phyloP scores from a whole-genome alignment of 2,797 vertebrate species.

The Mareca strepera region DNA sequence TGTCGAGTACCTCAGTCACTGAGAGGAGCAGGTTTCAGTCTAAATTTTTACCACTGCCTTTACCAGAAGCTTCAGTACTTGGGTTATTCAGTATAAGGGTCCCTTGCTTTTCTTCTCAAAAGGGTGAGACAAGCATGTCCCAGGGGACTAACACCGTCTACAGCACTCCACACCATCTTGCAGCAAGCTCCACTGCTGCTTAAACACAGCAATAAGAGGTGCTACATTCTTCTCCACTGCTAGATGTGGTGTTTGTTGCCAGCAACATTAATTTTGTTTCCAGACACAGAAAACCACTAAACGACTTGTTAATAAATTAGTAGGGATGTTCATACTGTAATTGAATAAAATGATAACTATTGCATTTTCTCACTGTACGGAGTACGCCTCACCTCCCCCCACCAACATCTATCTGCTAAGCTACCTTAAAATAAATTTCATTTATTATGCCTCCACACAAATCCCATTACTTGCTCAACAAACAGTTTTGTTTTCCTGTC shows the following conservation, averaged over 20 bases:
- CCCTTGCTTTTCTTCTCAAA: not conserved
- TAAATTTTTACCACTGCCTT: not conserved
- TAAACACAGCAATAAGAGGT: not conserved
- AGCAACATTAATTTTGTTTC: slow-evolving; percentile 1
- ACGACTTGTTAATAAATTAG: not conserved
- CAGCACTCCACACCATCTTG: not conserved
- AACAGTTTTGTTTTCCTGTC: slow-evolving; percentile 45
- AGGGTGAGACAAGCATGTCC: not conserved
- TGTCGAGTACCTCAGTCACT: not conserved
- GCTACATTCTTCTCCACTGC: not conserved
- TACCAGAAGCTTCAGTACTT: not conserved
- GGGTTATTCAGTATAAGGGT: not conserved
- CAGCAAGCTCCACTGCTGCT: not conserved
- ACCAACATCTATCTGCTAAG: not conserved
- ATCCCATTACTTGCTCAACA: slow-evolving; percentile 46
- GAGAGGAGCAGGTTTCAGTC: not conserved
- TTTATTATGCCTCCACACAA: slow-evolving; percentile 38
- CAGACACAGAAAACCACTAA: not conserved
- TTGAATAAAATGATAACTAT: slow-evolving; percentile 14
- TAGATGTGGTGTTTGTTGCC: not conserved
- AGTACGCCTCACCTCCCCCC: rapidly evolving
- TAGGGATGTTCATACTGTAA: not conserved
- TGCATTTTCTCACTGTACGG: not conserved
- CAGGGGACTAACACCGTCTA: not conserved
- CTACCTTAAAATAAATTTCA: slow-evolving; percentile 43